phyloP scores from a whole-genome alignment of 2,888 invertebrate genomes.

The Caenorhabditis virilis region DNA sequence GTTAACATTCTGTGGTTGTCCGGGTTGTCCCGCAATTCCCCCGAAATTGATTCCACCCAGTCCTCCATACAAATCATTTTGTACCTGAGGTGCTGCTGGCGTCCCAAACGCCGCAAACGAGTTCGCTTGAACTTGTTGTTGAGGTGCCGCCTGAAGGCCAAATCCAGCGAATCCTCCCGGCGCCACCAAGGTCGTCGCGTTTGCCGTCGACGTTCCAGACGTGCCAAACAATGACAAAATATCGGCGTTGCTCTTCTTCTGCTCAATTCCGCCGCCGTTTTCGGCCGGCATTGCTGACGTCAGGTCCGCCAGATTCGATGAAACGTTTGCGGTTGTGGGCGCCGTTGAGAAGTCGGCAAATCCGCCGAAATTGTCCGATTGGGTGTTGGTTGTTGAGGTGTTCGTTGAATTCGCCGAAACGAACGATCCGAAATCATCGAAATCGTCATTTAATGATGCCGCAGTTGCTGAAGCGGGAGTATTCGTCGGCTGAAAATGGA shows the following conservation, averaged over 20 bases:
- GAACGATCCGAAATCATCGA: conserved; percentile 64
- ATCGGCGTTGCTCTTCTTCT: conserved; percentile 49
- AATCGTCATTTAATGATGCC: conserved; percentile 31
- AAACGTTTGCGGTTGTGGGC: conserved; percentile 4
- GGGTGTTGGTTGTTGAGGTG: conserved; percentile 1
- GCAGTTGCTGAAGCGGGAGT: conserved; percentile 2
- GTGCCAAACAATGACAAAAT: conserved; percentile 53
- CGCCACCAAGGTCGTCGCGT: conserved; percentile 37
- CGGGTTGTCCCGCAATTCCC: conserved; percentile 7
- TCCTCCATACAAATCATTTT: conserved; percentile 28
- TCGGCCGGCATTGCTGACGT: not conserved
- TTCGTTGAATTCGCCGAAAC: conserved; percentile 46
- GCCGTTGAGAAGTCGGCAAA: conserved; percentile 36
- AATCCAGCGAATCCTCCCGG: conserved; percentile 50
- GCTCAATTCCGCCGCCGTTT: conserved; percentile 5
- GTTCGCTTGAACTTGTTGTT: conserved; percentile 1
- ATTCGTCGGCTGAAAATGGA: no score
- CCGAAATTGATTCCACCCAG: conserved; percentile 31
- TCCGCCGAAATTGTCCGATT: conserved; percentile 7
- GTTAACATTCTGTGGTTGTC: not conserved
- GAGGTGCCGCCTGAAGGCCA: conserved; percentile 32
- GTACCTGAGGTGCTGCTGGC: conserved; percentile 1
- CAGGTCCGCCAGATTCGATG: conserved; percentile 5
- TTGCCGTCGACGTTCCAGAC: conserved; percentile 8
- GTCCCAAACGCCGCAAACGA: conserved; percentile 4